These are phyloP conservation scores for Bibio marci DNA, from an alignment of 2,888 invertebrate species.

Conservation along the genomic window DNA sequence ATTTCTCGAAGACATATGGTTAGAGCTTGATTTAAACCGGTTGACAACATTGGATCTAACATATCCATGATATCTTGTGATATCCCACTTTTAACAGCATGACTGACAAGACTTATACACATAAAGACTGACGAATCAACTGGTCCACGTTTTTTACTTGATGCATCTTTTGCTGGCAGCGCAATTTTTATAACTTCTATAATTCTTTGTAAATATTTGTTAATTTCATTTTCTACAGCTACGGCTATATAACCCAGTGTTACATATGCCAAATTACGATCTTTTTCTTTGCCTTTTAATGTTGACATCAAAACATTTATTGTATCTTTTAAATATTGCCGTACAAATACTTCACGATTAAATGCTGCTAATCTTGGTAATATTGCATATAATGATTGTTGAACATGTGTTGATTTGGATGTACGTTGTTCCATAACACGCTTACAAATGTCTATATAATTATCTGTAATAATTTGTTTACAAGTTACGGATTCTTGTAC, in stretches of 20 bases:
- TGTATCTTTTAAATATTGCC: conserved; percentile 53
- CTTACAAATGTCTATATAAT: conserved; percentile 64
- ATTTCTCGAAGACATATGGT: conserved; percentile 84
- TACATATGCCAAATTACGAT: conserved; percentile 72
- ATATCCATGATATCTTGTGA: conserved; percentile 64
- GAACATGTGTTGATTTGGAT: conserved; percentile 63
- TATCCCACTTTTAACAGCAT: conserved; percentile 67
- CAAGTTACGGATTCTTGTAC: conserved; percentile 80
- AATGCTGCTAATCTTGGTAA: conserved; percentile 90
- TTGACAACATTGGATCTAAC: conserved; percentile 80
- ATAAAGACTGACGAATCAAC: conserved; percentile 84
- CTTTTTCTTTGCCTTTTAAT: conserved; percentile 66
- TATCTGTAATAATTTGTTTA: conserved; percentile 59
- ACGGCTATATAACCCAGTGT: conserved; percentile 82
- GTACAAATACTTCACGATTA: conserved; percentile 61
- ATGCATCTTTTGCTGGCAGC: conserved; percentile 59
- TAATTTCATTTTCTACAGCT: conserved; percentile 68
- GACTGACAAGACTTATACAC: conserved; percentile 79
- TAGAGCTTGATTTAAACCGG: conserved; percentile 76
- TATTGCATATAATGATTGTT: conserved; percentile 70
- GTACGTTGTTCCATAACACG: conserved; percentile 60
- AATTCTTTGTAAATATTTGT: conserved; percentile 61
- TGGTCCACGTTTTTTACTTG: conserved; percentile 53
- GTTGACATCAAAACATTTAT: conserved; percentile 62
- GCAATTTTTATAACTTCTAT: conserved; percentile 67